phyloP scores from a whole-genome alignment of 2,113 vertebrate genomes.

The Nematolebias whitei region DNA sequence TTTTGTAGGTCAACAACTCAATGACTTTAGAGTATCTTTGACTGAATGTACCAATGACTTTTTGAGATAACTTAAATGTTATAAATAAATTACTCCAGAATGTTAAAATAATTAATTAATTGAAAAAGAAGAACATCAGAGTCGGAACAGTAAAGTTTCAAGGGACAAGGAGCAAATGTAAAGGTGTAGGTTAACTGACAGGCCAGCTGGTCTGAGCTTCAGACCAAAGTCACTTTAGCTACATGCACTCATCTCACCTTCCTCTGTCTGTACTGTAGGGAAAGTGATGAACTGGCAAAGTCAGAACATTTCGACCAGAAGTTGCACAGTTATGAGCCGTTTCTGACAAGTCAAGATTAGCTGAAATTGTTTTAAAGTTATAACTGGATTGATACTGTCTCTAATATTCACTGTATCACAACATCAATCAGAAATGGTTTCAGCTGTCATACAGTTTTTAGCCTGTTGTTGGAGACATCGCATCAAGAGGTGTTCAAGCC shows the following conservation, averaged over 20 bases:
- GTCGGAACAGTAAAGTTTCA: constrained; percentile 24
- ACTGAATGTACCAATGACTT: neutral
- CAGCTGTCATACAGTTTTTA: too few species aligned
- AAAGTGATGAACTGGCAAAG: constrained; percentile 39
- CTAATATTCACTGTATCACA: too few species aligned
- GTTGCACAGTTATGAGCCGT: neutral
- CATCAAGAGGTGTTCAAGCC: too few species aligned
- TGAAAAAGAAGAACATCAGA: constrained; percentile 11
- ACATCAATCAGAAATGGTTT: too few species aligned
- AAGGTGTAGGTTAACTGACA: constrained; percentile 71
- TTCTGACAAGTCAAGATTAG: neutral
- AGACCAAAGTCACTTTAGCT: constrained; percentile 69
- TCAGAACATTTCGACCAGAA: neutral
- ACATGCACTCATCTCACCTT: constrained; percentile 41
- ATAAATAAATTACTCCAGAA: constrained; percentile 23
- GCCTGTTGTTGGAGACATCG: too few species aligned
- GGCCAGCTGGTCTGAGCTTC: constrained; percentile 66
- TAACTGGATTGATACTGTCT: too few species aligned
- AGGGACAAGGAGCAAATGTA: constrained; percentile 52
- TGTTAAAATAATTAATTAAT: constrained; percentile 35
- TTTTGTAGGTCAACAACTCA: constrained; percentile 22
- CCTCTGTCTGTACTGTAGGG: constrained; percentile 14
- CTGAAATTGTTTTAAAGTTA: neutral
- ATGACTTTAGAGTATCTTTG: constrained; percentile 25
- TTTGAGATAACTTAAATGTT: constrained; percentile 1